Conservation (phyloP, 2,888 invertebrate genomes). For the Chrysotoxum bicinctum region DNA sequence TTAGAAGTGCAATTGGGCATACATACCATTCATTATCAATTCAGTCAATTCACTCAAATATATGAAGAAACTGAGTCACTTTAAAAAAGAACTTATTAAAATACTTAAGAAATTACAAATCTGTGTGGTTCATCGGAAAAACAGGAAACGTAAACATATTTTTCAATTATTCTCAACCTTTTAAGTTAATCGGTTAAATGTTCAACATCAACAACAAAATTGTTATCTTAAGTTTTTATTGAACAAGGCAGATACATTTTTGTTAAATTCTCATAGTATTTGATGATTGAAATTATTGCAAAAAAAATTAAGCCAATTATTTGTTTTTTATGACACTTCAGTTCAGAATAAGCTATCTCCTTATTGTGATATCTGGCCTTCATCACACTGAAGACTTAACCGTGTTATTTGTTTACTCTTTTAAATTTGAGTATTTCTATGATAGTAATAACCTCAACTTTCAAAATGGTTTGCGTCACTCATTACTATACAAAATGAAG, state of each 20-base stretch:
- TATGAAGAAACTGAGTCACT: not conserved
- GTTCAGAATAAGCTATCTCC: not conserved
- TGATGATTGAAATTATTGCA: not conserved
- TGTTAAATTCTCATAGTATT: not conserved
- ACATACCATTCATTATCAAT: not conserved
- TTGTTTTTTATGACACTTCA: not conserved
- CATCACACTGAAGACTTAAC: no score
- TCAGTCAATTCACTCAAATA: conserved; percentile 15
- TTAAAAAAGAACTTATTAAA: not conserved
- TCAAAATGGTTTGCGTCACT: no score
- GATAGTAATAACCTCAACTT: no score
- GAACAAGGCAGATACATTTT: not conserved
- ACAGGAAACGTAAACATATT: not conserved
- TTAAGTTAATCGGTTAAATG: not conserved
- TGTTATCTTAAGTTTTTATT: not conserved
- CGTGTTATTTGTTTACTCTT: no score
- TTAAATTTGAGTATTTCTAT: no score
- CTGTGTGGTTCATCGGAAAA: not conserved
- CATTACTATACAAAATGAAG: no score
- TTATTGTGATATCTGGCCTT: no score
- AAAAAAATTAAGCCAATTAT: not conserved
- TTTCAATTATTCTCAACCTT: not conserved
- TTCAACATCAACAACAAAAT: not conserved
- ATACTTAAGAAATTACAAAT: not conserved
- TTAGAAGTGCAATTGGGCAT: not conserved